Evolutionary conservation across 2,113 vertebrate genomes (phyloP).

Genomic region (Carassius gibelio): DNA sequence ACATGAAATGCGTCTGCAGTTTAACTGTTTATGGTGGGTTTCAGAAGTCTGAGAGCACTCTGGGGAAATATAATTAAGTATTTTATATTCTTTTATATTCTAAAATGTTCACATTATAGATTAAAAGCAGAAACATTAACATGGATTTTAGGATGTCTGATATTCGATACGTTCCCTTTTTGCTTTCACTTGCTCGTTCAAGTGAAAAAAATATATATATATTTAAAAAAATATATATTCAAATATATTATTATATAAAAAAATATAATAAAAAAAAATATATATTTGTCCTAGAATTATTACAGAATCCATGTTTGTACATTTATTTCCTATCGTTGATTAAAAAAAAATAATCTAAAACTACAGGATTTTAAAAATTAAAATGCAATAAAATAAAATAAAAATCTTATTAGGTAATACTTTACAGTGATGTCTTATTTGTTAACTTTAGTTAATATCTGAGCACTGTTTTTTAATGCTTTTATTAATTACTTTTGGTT

Average conservation of each 20-base stretch:
- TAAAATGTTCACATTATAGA: neutral
- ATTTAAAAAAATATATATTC: too few relatives aligned
- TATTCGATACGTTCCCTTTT: neutral
- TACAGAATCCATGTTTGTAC: neutral
- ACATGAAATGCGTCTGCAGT: neutral
- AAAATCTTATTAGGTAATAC: neutral
- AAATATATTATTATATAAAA: too few relatives aligned
- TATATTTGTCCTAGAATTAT: neutral
- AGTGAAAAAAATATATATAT: neutral
- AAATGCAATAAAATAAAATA: too few relatives aligned
- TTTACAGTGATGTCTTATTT: neutral
- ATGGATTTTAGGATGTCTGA: neutral
- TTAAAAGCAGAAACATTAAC: neutral
- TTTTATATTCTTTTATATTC: neutral
- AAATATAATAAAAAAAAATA: too few relatives aligned
- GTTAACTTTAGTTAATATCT: neutral
- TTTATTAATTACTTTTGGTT: neutral
- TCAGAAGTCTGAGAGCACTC: too few relatives aligned
- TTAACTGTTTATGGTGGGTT: too few relatives aligned
- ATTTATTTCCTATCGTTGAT: neutral
- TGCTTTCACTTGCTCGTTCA: neutral
- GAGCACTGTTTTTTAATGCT: neutral
- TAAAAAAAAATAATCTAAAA: neutral
- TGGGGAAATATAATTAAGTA: too few relatives aligned
- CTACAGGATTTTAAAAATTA: neutral